Conservation (phyloP, 2,888 invertebrate species). For the Ennomos quercinarius region DNA sequence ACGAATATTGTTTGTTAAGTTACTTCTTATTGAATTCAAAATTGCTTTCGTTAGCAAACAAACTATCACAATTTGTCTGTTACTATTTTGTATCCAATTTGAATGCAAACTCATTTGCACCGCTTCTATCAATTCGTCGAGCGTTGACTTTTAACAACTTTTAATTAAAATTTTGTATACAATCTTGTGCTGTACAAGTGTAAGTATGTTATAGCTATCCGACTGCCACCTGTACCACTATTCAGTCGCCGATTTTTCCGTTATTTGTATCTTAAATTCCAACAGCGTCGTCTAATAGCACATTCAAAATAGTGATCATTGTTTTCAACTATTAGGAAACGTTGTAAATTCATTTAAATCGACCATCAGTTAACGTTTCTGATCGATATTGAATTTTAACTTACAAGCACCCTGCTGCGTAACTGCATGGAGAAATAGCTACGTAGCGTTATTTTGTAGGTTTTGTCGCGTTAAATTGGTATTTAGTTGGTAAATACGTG, state of each 20-base stretch:
- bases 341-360: slow-evolving; percentile 63
- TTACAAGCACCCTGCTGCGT: slow-evolving; percentile 65
- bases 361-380: slow-evolving; percentile 56
- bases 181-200: slow-evolving; percentile 11
- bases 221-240: no score
- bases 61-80: slow-evolving; percentile 10
- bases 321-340: slow-evolving; percentile 57
- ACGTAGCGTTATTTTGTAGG: slow-evolving; percentile 56
- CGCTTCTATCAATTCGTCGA: slow-evolving; percentile 29
- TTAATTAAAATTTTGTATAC: slow-evolving; percentile 34
- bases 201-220: slow-evolving; percentile 15
- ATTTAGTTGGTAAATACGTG: slow-evolving; percentile 59
- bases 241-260: not conserved
- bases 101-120: slow-evolving; percentile 30
- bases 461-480: slow-evolving; percentile 68
- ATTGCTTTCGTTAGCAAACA: slow-evolving; percentile 24
- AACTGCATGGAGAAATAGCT: slow-evolving; percentile 54
- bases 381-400: slow-evolving; percentile 64
- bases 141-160: slow-evolving; percentile 33
- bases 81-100: slow-evolving; percentile 24
- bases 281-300: slow-evolving; percentile 45
- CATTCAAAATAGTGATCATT: slow-evolving; percentile 53
- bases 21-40: slow-evolving; percentile 9
- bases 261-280: slow-evolving; percentile 36
- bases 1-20: slow-evolving; percentile 11